These are phyloP conservation scores for Folsomia manolachei DNA, from an alignment of 2,888 invertebrate species.

Conservation along the genomic window DNA sequence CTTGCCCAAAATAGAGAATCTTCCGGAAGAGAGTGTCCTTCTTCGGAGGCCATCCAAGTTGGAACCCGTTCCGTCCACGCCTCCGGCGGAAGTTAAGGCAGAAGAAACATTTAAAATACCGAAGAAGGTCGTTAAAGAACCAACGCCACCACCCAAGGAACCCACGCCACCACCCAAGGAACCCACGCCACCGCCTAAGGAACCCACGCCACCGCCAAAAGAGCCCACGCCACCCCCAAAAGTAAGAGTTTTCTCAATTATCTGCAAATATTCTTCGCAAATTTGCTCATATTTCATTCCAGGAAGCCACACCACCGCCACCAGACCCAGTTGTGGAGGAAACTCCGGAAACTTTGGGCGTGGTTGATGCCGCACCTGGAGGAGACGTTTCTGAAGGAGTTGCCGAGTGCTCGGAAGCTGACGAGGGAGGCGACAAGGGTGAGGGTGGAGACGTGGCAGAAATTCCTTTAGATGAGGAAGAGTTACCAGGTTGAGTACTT, in stretches of 20 bases:
- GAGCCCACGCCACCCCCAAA: conserved; percentile 27
- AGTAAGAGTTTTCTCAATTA: too few relatives aligned
- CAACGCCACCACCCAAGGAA: conserved; percentile 21
- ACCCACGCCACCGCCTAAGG: conserved; percentile 26
- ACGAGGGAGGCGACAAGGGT: background rate
- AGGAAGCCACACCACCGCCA: conserved; percentile 28
- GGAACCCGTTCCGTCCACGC: conserved; percentile 25
- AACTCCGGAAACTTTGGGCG: background rate
- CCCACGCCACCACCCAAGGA: conserved; percentile 25
- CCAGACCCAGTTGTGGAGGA: background rate
- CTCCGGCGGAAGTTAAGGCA: conserved; percentile 23
- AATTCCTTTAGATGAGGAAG: conserved; percentile 37
- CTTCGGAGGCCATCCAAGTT: conserved; percentile 33
- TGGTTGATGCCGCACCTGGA: background rate
- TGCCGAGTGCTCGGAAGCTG: background rate
- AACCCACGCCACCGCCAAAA: conserved; percentile 23
- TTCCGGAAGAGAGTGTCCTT: conserved; percentile 38
- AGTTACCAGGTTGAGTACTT: conserved; percentile 39
- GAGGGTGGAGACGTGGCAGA: conserved; percentile 33
- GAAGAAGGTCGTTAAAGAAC: conserved; percentile 11
- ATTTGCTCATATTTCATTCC: background rate
- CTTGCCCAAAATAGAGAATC: conserved; percentile 25
- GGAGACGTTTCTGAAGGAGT: conserved; percentile 3
- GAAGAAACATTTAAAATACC: conserved; percentile 32
- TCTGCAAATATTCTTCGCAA: background rate